These are phyloP conservation scores for Tamandua tetradactyla DNA, from an alignment of 2,797 vertebrate genomes.

Conservation along the genomic window DNA sequence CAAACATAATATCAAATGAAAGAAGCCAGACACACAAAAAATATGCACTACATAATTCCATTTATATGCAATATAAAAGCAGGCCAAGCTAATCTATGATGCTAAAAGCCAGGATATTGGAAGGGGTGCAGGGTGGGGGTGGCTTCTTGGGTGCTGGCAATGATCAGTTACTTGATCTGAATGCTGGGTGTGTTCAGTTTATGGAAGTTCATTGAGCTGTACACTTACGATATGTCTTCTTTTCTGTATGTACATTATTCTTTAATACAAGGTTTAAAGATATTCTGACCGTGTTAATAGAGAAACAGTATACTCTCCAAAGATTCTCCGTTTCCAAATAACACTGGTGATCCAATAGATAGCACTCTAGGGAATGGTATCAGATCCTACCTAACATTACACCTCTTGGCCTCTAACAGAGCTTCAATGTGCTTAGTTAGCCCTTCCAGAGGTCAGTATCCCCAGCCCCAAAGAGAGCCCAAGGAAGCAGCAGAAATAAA, in stretches of 20 bases:
- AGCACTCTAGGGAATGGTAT: background rate
- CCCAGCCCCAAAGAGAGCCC: background rate
- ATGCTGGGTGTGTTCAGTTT: background rate
- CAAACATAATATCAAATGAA: background rate
- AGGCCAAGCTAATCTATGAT: background rate
- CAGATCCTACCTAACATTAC: background rate
- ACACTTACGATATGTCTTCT: background rate
- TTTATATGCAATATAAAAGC: background rate
- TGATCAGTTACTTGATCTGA: background rate
- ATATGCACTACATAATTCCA: background rate
- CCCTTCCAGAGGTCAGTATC: background rate
- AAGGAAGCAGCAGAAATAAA: background rate
- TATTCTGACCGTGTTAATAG: background rate
- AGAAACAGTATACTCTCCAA: background rate
- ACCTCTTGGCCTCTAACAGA: background rate
- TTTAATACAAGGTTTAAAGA: background rate
- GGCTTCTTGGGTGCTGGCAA: background rate
- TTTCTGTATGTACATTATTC: background rate
- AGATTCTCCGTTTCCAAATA: slow-evolving; percentile 5
- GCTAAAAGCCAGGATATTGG: background rate
- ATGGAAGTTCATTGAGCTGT: background rate
- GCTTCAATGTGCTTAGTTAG: background rate
- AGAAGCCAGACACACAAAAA: slow-evolving; percentile 3
- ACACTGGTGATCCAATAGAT: background rate
- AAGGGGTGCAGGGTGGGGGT: background rate